A percentile compares a stretch with the other conserved stretches of the same genome.
Conservation (phyloP, 2,113 vertebrate genomes). For the Xerus inauris region DNA sequence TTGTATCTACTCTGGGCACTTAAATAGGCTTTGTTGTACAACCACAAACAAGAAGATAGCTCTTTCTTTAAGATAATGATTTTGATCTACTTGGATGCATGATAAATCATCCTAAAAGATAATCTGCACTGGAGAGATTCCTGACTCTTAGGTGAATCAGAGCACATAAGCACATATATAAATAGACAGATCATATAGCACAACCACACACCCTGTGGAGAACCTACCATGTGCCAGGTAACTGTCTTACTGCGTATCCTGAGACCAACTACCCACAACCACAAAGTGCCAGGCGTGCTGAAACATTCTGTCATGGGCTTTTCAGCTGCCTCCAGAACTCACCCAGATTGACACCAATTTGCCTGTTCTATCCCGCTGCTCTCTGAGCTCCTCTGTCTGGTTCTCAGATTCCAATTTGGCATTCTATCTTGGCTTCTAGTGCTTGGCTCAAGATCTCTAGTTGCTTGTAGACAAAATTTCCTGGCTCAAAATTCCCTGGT, state of each 20-base stretch:
- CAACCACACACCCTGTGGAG: neutral
- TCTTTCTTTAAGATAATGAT: neutral
- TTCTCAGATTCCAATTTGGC: constrained; percentile 31
- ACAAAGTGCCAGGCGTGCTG: neutral
- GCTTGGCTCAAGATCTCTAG: constrained; percentile 10
- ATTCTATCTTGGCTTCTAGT: neutral
- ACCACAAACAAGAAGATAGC: neutral
- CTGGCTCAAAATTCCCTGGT: neutral
- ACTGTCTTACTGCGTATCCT: neutral
- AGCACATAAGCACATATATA: neutral
- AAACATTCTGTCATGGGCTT: neutral
- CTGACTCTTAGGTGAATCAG: neutral
- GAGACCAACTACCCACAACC: neutral
- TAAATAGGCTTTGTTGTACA: neutral
- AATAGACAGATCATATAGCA: neutral
- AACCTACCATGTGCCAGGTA: neutral
- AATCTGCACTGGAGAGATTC: neutral
- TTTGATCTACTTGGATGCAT: neutral
- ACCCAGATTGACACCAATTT: neutral
- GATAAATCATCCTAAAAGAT: neutral
- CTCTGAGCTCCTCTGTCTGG: neutral
- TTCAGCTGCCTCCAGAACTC: neutral
- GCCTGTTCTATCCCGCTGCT: neutral
- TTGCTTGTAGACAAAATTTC: constrained; percentile 10
- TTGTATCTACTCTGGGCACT: neutral